Conservation (phyloP, 2,888 invertebrate species). For the Dasypolia templi region DNA sequence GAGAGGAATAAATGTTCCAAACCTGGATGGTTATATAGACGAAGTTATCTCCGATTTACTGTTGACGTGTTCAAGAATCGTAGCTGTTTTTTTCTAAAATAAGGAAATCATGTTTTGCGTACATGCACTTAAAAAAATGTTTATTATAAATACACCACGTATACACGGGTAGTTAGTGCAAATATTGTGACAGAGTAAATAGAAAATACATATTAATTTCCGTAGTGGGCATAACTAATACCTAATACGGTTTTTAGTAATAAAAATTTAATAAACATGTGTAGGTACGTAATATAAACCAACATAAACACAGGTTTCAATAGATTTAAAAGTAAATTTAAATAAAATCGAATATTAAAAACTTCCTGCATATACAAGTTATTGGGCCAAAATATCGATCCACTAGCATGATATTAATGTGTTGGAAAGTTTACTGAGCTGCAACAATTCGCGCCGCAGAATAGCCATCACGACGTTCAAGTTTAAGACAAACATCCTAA, state of each 20-base stretch:
- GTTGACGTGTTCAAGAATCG: conserved; percentile 63
- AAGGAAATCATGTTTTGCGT: conserved; percentile 59
- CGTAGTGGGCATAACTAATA: not conserved
- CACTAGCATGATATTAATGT: conserved; percentile 67
- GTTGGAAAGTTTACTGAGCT: conserved; percentile 68
- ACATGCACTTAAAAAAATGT: conserved; percentile 13
- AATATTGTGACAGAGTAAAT: conserved; percentile 18
- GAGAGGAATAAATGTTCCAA: conserved; percentile 67
- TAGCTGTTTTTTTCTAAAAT: conserved; percentile 57
- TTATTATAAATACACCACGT: conserved; percentile 6
- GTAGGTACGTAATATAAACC: conserved; percentile 18
- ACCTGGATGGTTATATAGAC: conserved; percentile 65
- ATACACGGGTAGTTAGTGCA: conserved; percentile 9
- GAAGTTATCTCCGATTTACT: conserved; percentile 71
- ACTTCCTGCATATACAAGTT: conserved; percentile 38
- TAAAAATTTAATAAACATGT: conserved; percentile 3
- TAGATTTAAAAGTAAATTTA: conserved; percentile 24
- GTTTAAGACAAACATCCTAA: conserved; percentile 68
- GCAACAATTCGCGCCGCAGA: conserved; percentile 69
- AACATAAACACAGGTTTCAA: conserved; percentile 27
- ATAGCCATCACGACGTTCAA: conserved; percentile 65
- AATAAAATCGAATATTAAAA: conserved; percentile 34
- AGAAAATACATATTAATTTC: conserved; percentile 3
- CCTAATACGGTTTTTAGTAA: not conserved
- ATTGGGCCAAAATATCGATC: conserved; percentile 57